Evolutionary conservation across 2,113 vertebrate species (phyloP).

Genomic region (Thymallus thymallus): DNA sequence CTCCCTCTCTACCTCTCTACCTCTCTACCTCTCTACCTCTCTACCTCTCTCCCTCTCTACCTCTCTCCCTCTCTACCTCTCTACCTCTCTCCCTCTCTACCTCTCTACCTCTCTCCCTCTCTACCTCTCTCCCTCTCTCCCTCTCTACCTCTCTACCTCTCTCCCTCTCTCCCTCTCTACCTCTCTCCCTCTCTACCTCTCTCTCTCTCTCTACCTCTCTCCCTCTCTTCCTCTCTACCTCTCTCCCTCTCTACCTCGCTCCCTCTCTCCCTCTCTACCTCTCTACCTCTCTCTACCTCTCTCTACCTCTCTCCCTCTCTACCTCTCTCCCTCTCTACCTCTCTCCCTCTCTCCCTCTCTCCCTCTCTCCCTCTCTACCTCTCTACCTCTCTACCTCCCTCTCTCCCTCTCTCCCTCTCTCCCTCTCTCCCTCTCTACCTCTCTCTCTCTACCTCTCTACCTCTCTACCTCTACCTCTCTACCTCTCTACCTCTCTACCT

Average conservation of each 20-base stretch:
- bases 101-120: background rate
- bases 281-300: no score
- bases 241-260: no score
- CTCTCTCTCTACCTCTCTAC: background rate
- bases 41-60: no score
- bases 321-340: background rate
- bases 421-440: background rate
- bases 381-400: no score
- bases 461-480: background rate
- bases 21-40: no score
- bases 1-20: no score
- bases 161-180: background rate
- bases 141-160: background rate
- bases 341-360: no score
- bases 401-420: background rate
- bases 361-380: no score
- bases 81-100: background rate
- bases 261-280: background rate
- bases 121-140: no score
- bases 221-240: no score
- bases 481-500: background rate
- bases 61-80: background rate
- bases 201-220: no score
- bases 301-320: no score
- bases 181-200: background rate